Conservation (phyloP, 1,140 invertebrate species). For the Metopolophium dirhodum region DNA sequence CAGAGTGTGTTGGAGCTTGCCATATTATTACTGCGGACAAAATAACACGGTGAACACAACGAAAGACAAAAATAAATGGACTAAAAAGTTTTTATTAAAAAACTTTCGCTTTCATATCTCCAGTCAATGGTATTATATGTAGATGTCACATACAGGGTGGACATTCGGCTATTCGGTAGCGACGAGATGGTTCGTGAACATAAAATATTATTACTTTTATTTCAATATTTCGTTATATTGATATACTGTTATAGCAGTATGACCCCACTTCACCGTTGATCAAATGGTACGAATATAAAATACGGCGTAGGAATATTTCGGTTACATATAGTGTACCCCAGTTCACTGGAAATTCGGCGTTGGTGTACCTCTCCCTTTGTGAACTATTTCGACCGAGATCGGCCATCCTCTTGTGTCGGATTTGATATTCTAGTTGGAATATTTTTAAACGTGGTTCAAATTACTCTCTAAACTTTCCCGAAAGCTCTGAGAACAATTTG, state of each 20-base stretch:
- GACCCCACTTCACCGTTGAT: not conserved
- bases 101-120: conserved; percentile 35
- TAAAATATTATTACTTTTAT: not conserved
- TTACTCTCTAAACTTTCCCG: no score
- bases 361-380: not conserved
- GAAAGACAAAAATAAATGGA: conserved; percentile 39
- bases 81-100: conserved; percentile 48
- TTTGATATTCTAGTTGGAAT: no score
- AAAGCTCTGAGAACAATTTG: no score
- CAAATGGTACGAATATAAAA: not conserved
- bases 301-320: not conserved
- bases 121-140: not conserved
- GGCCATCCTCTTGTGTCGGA: no score
- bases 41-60: not conserved
- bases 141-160: not conserved
- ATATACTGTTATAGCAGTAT: not conserved
- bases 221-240: not conserved
- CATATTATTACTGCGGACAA: not conserved
- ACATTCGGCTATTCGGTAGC: not conserved
- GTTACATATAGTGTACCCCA: not conserved
- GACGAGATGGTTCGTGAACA: not conserved
- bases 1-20: not conserved
- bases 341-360: not conserved
- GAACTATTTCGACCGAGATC: not conserved
- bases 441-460: no score